A percentile compares a stretch with the other conserved stretches of the same genome.
These are phyloP conservation scores for Luehdorfia chinensis DNA, from an alignment of 1,140 invertebrate genomes.

Conservation along the genomic window DNA sequence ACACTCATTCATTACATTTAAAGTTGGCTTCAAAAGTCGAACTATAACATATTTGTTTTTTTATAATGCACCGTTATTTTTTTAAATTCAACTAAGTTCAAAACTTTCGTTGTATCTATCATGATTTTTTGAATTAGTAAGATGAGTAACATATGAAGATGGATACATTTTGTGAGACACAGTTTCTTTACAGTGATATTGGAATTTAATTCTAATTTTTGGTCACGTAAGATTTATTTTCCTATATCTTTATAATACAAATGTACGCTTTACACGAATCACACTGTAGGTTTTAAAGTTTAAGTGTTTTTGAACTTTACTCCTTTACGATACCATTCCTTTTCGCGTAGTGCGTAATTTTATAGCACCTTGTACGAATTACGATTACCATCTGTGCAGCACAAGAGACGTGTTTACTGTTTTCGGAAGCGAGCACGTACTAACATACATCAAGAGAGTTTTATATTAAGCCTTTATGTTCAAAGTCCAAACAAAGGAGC, in stretches of 20 bases:
- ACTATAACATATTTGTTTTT: too few relatives aligned
- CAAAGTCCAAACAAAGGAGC: conserved; percentile 1
- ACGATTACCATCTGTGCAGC: conserved; percentile 16
- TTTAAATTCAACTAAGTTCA: too few relatives aligned
- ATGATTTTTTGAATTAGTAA: too few relatives aligned
- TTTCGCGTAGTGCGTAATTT: too few relatives aligned
- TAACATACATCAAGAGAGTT: conserved; percentile 5
- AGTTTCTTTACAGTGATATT: too few relatives aligned
- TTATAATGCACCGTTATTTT: too few relatives aligned
- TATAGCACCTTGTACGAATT: conserved; percentile 18
- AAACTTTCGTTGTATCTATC: conserved; percentile 2
- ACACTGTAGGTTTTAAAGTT: conserved; percentile 8
- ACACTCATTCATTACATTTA: too few relatives aligned
- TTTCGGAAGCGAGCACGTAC: conserved; percentile 15
- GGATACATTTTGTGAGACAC: background rate
- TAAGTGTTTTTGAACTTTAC: background rate
- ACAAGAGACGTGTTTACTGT: conserved; percentile 16
- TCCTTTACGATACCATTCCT: background rate
- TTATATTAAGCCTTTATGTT: conserved; percentile 9
- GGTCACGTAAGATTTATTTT: conserved; percentile 7
- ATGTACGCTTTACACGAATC: conserved; percentile 1
- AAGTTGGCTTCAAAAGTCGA: too few relatives aligned
- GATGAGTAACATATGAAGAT: conserved; percentile 10
- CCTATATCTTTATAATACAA: background rate
- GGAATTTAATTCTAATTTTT: too few relatives aligned